phyloP scores from a whole-genome alignment of 1,140 invertebrate genomes.

The Eubasilissa regina region DNA sequence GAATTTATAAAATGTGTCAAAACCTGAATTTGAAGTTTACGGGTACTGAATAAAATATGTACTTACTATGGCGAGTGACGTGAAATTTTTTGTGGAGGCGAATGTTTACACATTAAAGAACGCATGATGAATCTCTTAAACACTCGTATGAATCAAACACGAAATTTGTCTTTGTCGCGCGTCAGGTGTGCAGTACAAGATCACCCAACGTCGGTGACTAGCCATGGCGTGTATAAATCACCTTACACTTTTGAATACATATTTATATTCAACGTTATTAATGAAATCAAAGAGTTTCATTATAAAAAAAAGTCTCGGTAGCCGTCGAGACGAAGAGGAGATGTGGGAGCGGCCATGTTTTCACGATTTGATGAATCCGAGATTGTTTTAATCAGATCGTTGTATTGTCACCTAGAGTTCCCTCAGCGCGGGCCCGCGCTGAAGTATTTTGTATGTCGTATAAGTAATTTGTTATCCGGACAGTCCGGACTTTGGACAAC shows the following conservation, averaged over 20 bases:
- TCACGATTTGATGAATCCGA: constrained; percentile 25
- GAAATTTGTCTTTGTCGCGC: constrained; percentile 1
- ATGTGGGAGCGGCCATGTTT: constrained; percentile 13
- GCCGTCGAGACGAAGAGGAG: neutral
- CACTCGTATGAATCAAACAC: neutral
- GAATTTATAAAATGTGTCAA: too few relatives aligned
- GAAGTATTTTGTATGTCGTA: constrained; percentile 1
- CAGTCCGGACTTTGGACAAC: neutral
- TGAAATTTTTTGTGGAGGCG: neutral
- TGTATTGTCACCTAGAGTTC: too few relatives aligned
- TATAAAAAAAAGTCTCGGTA: constrained; percentile 19
- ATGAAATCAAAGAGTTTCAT: constrained; percentile 42
- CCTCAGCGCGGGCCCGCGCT: neutral
- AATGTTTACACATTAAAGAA: neutral
- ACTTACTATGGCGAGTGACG: too few relatives aligned
- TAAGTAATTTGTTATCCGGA: constrained; percentile 31
- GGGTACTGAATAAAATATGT: too few relatives aligned
- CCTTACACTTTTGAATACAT: constrained; percentile 21
- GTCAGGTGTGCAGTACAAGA: neutral
- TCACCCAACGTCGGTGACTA: neutral
- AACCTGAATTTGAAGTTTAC: too few relatives aligned
- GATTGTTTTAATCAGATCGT: constrained; percentile 2
- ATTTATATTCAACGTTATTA: constrained; percentile 40
- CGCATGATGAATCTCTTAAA: neutral
- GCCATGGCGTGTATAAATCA: constrained; percentile 26